A percentile compares a stretch with the other conserved stretches of the same genome.
These are phyloP conservation scores for Neolamprologus sp. DNA, from an alignment of 2,113 vertebrate species.

Conservation along the genomic window DNA sequence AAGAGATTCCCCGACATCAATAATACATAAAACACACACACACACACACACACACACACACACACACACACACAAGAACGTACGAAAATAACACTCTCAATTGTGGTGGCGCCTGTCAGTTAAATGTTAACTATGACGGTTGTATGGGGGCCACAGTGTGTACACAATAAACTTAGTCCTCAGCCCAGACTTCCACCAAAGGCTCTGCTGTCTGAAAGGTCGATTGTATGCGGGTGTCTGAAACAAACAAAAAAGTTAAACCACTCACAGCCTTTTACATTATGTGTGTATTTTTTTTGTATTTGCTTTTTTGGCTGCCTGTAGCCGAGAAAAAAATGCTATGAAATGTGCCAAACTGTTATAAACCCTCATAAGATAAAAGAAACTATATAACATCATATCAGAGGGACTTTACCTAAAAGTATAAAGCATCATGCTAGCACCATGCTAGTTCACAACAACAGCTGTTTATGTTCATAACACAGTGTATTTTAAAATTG, in stretches of 20 bases:
- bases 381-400: neutral
- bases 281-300: neutral
- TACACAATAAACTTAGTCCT: constrained; percentile 14
- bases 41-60: neutral
- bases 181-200: neutral
- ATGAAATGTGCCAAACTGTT: neutral
- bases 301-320: neutral
- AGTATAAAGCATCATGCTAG: neutral
- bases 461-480: neutral
- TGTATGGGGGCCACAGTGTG: neutral
- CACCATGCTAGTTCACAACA: neutral
- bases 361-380: neutral
- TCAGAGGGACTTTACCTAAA: neutral
- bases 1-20: neutral
- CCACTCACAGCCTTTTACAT: neutral
- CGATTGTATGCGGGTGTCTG: neutral
- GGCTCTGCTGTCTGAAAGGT: neutral
- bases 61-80: neutral
- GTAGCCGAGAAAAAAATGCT: neutral
- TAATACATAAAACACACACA: neutral
- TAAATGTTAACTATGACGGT: constrained; percentile 35
- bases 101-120: neutral
- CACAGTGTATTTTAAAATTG: neutral
- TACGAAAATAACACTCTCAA: neutral
- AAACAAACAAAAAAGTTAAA: neutral